Conservation (phyloP, 2,113 vertebrate species). For the Lota lota region DNA sequence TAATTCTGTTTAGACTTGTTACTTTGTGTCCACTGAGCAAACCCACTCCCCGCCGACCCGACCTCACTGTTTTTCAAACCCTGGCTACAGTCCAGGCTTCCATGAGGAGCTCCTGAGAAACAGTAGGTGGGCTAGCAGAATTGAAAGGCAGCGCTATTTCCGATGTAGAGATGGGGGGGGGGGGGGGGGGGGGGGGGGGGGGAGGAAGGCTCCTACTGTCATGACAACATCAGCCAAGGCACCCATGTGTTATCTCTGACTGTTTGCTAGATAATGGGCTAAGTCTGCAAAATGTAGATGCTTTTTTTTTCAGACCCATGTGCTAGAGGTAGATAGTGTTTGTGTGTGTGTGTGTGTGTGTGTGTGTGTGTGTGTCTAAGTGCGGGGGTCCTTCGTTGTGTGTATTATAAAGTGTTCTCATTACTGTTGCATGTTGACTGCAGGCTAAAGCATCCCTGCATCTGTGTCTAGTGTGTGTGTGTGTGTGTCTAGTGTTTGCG, state of each 20-base stretch:
- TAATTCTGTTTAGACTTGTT: no score
- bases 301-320: not conserved
- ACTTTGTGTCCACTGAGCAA: no score
- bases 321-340: not conserved
- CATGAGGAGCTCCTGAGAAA: no score
- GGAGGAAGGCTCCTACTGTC: no score
- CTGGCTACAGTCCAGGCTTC: no score
- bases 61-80: no score
- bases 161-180: no score
- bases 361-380: not conserved
- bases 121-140: no score
- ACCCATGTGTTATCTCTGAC: not conserved
- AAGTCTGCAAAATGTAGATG: not conserved
- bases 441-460: not conserved
- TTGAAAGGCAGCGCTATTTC: no score
- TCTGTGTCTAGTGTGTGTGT: not conserved
- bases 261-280: not conserved
- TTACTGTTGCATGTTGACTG: not conserved
- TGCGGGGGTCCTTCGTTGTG: not conserved
- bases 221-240: not conserved
- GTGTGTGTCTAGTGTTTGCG: slow-evolving; percentile 2
- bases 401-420: not conserved
- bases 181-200: no score
- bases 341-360: not conserved
- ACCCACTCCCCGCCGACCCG: no score